Evolutionary conservation across 2,113 vertebrate genomes (phyloP), one percentile per base, ranked within the genome.

Genomic region (Aegotheles bennettii): DNA sequence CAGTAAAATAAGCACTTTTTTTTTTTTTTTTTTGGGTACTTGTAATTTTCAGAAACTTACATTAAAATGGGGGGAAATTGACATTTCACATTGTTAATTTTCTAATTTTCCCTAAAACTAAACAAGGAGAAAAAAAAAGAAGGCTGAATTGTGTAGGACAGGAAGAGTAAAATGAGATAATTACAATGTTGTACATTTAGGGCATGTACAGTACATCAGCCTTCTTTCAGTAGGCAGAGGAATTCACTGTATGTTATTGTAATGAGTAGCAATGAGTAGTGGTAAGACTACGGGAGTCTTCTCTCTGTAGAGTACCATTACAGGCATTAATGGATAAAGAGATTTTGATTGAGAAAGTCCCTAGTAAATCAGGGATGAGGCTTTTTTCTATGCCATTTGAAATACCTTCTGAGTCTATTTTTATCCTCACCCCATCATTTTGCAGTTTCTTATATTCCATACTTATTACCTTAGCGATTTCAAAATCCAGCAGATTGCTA

Each of bases 241-340:
- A 74, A 77, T 75, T 94, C 75, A 81, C 64, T 65, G 42, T 64
- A 40, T 35, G 1, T 89, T 91, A 64, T 56, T 42, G 67, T 77
- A 84, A 92, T 89, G 61, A 95, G 29, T 23, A 84, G 16, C 68
- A 93, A 87, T 84, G 87, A 87, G 70, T 65, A 95, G 80, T 61
- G 36, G 84, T 78, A 75, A 92, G 75, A 64, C 48, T 31, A 60
- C 38, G 17, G 35, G 57, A 94, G 51, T 35, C 60, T 75, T 94
- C 74, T 83, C 57, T 90, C 67, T 93, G 35, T 29, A 47, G 56
- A 74, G 29, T 53, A 53, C 73, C 69, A 93, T 89, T 95, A 91
- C 45, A 87, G 75, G 83, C 75, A 96, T 84, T 53, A 86, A 50
- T 90, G 68, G 73, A 71, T 93, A 93, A 97, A 71, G 18, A 90